A percentile compares a stretch with the other conserved stretches of the same genome.
Conservation (phyloP, 1,140 invertebrate species). For the Drosophila parvula region DNA sequence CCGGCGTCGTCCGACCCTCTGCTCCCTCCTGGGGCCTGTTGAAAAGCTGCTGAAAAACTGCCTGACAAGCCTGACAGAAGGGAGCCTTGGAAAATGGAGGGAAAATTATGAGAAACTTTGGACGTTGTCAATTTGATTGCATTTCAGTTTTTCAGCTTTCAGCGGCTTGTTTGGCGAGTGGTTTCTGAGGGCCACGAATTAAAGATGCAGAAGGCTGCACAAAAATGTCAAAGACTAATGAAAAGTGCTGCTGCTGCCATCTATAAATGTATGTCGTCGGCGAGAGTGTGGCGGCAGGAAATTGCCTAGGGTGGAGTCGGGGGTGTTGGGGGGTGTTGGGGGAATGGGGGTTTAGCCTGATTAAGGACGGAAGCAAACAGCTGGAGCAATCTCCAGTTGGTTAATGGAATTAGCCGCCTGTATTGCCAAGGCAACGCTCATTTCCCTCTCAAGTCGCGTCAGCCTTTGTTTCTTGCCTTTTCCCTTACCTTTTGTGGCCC, state of each 20-base stretch:
- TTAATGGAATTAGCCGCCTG: conserved; percentile 29
- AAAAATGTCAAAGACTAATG: conserved; percentile 10
- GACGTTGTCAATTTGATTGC: conserved; percentile 72
- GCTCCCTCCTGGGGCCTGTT: not conserved
- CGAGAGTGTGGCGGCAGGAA: not conserved
- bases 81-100: conserved; percentile 5
- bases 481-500: not conserved
- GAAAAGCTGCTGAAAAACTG: conserved; percentile 1
- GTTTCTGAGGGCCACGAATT: conserved; percentile 17
- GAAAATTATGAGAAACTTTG: conserved; percentile 45
- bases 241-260: conserved; percentile 21
- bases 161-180: conserved; percentile 36
- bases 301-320: conserved; percentile 1
- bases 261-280: not conserved
- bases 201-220: conserved; percentile 23
- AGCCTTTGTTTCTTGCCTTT: conserved; percentile 5
- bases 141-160: conserved; percentile 51
- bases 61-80: too few relatives aligned
- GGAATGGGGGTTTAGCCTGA: too few relatives aligned
- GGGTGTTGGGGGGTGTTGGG: too few relatives aligned
- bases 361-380: conserved; percentile 5
- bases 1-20: not conserved
- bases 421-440: conserved; percentile 24
- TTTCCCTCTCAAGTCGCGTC: conserved; percentile 21
- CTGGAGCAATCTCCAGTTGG: conserved; percentile 21